Percentiles rank a stretch among this genome's conserved stretches.
phyloP scores from a whole-genome alignment of 2,888 invertebrate species.

The Drosophila maculinotata region DNA sequence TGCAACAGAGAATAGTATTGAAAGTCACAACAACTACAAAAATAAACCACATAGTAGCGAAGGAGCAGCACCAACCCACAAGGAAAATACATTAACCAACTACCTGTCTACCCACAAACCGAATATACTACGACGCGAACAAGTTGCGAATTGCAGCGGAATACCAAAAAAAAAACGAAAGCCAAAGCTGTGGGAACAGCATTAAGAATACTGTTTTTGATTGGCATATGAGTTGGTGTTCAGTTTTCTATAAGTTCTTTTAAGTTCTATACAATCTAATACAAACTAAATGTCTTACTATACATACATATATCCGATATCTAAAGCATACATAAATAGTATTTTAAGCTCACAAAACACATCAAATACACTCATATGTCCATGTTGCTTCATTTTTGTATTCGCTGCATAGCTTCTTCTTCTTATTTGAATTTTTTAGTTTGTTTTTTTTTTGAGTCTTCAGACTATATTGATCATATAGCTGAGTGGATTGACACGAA shows the following conservation, averaged over 20 bases:
- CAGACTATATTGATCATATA: conserved; percentile 15
- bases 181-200: conserved; percentile 54
- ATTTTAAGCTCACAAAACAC: conserved; percentile 55
- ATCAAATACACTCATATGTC: conserved; percentile 27
- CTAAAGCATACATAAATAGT: conserved; percentile 50
- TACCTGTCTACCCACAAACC: conserved; percentile 22
- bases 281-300: conserved; percentile 63
- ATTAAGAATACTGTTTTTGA: conserved; percentile 22
- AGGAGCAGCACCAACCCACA: conserved; percentile 14
- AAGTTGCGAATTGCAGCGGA: conserved; percentile 23
- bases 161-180: conserved; percentile 40
- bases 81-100: conserved; percentile 15
- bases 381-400: conserved; percentile 58
- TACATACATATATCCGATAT: conserved; percentile 47
- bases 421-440: not conserved
- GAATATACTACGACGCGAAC: conserved; percentile 25
- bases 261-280: conserved; percentile 34
- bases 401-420: conserved; percentile 46
- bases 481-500: conserved; percentile 14
- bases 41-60: conserved; percentile 4
- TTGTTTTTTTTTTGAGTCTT: conserved; percentile 7
- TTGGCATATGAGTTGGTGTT: conserved; percentile 54
- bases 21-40: conserved; percentile 1
- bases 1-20: conserved; percentile 52
- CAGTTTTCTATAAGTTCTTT: conserved; percentile 19